These are phyloP conservation scores for Pomacea maculata DNA, from an alignment of 1,140 invertebrate genomes.

Conservation along the genomic window DNA sequence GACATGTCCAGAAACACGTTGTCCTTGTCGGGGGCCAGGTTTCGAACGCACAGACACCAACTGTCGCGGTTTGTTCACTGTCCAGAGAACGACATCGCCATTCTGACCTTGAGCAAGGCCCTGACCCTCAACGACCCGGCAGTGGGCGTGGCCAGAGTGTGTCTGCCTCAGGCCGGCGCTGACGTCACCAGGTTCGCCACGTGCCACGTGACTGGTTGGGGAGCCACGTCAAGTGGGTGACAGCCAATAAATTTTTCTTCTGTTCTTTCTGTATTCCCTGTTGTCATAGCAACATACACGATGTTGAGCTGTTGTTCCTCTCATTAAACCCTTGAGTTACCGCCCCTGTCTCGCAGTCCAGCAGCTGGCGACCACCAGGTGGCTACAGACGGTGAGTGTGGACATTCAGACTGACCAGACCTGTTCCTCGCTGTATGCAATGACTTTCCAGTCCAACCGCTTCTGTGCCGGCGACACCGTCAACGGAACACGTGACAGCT, in stretches of 20 bases:
- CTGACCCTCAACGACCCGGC: neutral
- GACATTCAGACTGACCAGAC: neutral
- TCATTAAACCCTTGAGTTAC: neutral
- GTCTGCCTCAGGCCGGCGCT: neutral
- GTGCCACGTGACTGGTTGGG: neutral
- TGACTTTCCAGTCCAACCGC: neutral
- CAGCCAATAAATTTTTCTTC: neutral
- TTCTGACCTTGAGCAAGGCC: neutral
- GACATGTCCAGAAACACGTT: too few relatives aligned
- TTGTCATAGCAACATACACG: neutral
- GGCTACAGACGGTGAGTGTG: neutral
- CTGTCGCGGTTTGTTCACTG: too few relatives aligned
- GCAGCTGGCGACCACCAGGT: neutral
- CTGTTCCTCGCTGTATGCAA: neutral
- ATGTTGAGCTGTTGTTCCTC: neutral
- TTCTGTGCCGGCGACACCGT: conserved; percentile 3
- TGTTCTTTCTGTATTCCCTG: too few relatives aligned
- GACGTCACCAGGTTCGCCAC: neutral
- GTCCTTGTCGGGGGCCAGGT: neutral
- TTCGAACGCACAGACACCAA: neutral
- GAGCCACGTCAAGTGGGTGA: neutral
- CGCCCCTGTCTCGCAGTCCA: neutral
- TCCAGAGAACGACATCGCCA: conserved; percentile 2
- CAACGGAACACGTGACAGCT: neutral
- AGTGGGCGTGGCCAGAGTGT: neutral